Percentiles rank a stretch among this genome's conserved stretches.
These are phyloP conservation scores for Cyrtonyx montezumae DNA, from an alignment of 2,113 vertebrate genomes.

Conservation along the genomic window DNA sequence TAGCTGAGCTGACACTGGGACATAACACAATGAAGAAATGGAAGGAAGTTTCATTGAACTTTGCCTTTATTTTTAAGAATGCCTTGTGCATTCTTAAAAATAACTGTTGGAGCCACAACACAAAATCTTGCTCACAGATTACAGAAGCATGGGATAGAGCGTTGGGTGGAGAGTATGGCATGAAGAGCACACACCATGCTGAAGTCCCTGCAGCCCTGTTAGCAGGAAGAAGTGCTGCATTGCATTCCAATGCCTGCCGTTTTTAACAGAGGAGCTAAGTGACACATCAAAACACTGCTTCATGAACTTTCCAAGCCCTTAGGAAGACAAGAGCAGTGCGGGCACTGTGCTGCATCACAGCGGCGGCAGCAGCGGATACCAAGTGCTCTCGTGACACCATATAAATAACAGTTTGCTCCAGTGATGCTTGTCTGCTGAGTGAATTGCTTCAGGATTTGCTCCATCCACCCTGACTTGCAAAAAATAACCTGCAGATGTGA, in stretches of 20 bases:
- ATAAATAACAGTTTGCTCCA: not conserved
- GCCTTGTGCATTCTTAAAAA: too few species aligned
- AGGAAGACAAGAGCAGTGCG: accelerated
- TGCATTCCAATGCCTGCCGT: not conserved
- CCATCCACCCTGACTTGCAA: not conserved
- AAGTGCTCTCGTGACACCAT: not conserved
- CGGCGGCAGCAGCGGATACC: not conserved
- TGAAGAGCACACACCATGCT: accelerated
- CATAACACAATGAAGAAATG: accelerated
- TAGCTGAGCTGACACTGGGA: not conserved
- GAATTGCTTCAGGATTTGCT: slow-evolving; percentile 20
- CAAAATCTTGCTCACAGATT: not conserved
- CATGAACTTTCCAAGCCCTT: not conserved
- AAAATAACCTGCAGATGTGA: slow-evolving; percentile 57
- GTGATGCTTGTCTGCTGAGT: not conserved
- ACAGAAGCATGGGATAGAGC: not conserved
- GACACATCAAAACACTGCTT: not conserved
- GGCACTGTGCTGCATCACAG: not conserved
- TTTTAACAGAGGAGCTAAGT: not conserved
- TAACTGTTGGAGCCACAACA: too few species aligned
- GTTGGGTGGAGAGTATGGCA: accelerated
- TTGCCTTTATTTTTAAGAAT: not conserved
- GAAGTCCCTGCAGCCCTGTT: not conserved
- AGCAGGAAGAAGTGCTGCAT: not conserved
- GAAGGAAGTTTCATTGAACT: not conserved